Percentiles rank a stretch among this genome's conserved stretches.
These are phyloP conservation scores for Caenorhabditis sp. DNA, from an alignment of 2,888 invertebrate genomes.

Conservation along the genomic window DNA sequence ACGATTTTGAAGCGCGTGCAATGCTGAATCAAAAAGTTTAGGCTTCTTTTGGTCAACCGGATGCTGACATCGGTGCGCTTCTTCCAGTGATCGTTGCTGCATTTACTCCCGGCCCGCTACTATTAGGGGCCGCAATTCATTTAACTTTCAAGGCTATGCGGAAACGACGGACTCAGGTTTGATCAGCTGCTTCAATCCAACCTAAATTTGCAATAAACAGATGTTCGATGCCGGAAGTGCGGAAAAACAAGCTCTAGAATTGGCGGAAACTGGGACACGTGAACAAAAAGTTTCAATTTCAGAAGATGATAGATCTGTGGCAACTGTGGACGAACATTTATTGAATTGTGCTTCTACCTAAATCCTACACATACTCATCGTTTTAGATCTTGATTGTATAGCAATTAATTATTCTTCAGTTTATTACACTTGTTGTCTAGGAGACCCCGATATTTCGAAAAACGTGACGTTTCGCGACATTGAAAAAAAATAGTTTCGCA, in stretches of 20 bases:
- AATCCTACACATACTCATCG: too few relatives aligned
- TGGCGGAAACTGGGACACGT: slow-evolving; percentile 27
- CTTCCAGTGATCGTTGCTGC: slow-evolving; percentile 93
- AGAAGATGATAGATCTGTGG: slow-evolving; percentile 5
- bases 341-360: too few relatives aligned
- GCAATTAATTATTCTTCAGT: too few relatives aligned
- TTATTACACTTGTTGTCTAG: too few relatives aligned
- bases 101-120: slow-evolving; percentile 93
- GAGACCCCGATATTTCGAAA: too few relatives aligned
- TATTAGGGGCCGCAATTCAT: slow-evolving; percentile 83
- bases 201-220: too few relatives aligned
- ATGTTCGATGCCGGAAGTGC: slow-evolving; percentile 20
- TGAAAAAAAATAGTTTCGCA: too few relatives aligned
- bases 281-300: slow-evolving; percentile 13
- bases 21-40: slow-evolving; percentile 40
- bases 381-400: too few relatives aligned
- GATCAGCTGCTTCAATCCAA: too few relatives aligned
- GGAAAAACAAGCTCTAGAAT: slow-evolving; percentile 46
- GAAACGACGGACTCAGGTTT: slow-evolving; percentile 57
- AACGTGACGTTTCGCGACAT: too few relatives aligned
- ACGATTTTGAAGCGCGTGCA: background rate
- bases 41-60: slow-evolving; percentile 83
- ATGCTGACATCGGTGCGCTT: slow-evolving; percentile 86
- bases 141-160: slow-evolving; percentile 71
- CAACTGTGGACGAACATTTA: slow-evolving; percentile 16